Evolutionary conservation across 2,888 invertebrate species (phyloP).

Genomic region (Philonicus albiceps): DNA sequence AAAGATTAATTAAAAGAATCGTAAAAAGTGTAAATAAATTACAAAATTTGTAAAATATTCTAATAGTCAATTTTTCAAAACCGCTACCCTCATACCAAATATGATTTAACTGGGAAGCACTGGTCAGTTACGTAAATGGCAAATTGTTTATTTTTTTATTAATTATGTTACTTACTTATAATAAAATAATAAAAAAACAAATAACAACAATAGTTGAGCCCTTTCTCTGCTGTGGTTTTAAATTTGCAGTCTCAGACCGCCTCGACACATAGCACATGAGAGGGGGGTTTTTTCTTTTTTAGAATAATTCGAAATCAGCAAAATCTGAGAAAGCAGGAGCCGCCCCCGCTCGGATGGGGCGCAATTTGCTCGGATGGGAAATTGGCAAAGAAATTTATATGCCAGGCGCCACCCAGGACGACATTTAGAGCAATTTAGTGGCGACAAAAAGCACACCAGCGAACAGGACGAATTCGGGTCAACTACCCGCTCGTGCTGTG

Average conservation of each 20-base stretch:
- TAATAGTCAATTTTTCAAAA: too few species aligned
- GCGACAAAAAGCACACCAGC: constrained; percentile 34
- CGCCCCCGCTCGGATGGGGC: neutral
- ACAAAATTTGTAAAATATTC: too few species aligned
- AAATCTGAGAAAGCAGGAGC: neutral
- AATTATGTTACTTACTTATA: too few species aligned
- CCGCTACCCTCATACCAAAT: too few species aligned
- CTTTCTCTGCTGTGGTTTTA: neutral
- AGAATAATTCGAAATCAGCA: neutral
- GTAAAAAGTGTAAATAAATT: too few species aligned
- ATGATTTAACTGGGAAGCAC: too few species aligned
- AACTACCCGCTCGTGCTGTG: constrained; percentile 12
- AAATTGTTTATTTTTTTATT: too few species aligned
- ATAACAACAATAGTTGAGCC: too few species aligned
- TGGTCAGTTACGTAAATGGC: too few species aligned
- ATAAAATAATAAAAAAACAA: too few species aligned
- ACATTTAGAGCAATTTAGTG: constrained; percentile 41
- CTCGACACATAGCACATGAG: neutral
- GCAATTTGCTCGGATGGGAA: neutral
- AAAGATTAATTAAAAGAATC: too few species aligned
- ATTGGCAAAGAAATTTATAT: constrained; percentile 35
- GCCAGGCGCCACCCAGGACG: constrained; percentile 40
- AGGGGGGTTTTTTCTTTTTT: too few species aligned
- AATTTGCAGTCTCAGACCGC: neutral
- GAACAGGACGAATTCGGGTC: neutral